phyloP scores from a whole-genome alignment of 2,888 invertebrate species.

The Drymonia ruficornis region DNA sequence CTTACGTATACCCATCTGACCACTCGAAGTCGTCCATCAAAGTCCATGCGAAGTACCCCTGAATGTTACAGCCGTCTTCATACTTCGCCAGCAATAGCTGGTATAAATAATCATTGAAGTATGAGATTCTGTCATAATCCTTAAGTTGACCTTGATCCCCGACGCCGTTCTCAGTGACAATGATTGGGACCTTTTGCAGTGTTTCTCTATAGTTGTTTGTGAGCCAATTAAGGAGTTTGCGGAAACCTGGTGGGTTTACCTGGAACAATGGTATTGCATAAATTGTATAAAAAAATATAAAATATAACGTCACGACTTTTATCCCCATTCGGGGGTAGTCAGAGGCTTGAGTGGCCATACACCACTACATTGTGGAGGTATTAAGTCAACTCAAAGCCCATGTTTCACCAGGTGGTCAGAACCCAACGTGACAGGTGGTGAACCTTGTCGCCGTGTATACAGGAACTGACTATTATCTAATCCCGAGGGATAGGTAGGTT shows the following conservation, averaged over 20 bases:
- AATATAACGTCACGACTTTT: too few relatives aligned
- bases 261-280: constrained; percentile 37
- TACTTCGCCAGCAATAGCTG: constrained; percentile 68
- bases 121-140: constrained; percentile 78
- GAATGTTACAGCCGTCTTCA: constrained; percentile 71
- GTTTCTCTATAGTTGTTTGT: constrained; percentile 79
- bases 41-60: constrained; percentile 86
- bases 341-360: too few relatives aligned
- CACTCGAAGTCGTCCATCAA: constrained; percentile 87
- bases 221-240: constrained; percentile 86
- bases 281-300: too few relatives aligned
- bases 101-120: constrained; percentile 76
- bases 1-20: constrained; percentile 44
- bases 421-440: too few relatives aligned
- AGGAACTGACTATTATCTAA: too few relatives aligned
- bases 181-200: constrained; percentile 76
- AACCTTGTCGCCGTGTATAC: too few relatives aligned
- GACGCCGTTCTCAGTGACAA: constrained; percentile 86
- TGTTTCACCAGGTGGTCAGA: too few relatives aligned
- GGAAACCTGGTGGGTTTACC: constrained; percentile 87
- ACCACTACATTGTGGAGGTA: too few relatives aligned
- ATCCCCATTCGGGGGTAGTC: too few relatives aligned
- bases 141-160: constrained; percentile 74
- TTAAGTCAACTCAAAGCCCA: too few relatives aligned
- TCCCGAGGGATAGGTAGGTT: too few relatives aligned